Evolutionary conservation across 2,113 vertebrate species (phyloP).

Genomic region (Apeltes quadracus): DNA sequence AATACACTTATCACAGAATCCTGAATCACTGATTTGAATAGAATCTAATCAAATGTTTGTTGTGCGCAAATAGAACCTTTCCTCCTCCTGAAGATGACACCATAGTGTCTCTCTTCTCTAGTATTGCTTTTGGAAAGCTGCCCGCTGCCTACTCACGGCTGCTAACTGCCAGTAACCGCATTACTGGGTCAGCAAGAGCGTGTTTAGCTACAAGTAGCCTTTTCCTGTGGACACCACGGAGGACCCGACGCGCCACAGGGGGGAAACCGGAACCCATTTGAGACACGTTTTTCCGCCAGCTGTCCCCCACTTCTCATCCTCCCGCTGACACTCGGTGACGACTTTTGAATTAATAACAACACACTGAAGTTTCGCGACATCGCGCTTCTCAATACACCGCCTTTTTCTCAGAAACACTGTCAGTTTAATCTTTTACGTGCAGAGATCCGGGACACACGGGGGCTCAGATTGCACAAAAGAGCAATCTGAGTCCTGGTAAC

Average conservation of each 20-base stretch:
- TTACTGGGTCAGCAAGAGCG: neutral
- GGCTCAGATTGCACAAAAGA: neutral
- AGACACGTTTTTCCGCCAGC: neutral
- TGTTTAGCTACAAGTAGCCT: constrained; percentile 4
- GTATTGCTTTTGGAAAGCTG: constrained; percentile 38
- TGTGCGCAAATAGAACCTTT: neutral
- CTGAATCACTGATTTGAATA: neutral
- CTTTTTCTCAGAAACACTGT: neutral
- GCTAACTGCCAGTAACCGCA: constrained; percentile 16
- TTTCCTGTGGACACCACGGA: neutral
- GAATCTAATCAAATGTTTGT: neutral
- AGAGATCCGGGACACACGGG: neutral
- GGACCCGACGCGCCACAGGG: neutral
- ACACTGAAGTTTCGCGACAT: neutral
- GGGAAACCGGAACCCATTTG: neutral
- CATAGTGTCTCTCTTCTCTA: neutral
- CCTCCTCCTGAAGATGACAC: neutral
- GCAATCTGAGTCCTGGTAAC: neutral
- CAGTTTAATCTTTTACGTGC: neutral
- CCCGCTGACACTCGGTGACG: neutral
- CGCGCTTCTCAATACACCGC: too few species aligned
- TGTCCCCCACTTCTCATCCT: neutral
- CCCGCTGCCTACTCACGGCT: constrained; percentile 10
- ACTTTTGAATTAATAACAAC: neutral
- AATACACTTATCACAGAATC: neutral